A percentile compares a stretch with the other conserved stretches of the same genome.
Evolutionary conservation across 2,797 vertebrate species (phyloP).

Genomic region (Scyliorhinus canicula): DNA sequence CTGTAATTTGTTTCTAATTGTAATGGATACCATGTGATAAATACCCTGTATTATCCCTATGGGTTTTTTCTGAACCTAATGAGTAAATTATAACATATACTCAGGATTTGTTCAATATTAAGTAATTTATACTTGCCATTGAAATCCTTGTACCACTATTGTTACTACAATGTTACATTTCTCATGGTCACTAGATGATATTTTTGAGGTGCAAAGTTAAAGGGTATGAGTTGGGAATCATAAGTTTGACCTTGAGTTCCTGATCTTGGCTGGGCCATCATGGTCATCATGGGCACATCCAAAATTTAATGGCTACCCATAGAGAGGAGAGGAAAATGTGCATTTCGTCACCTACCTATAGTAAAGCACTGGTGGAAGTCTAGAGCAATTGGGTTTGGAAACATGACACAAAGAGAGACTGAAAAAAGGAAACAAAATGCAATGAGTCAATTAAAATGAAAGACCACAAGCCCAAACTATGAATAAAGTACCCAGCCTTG

Average conservation of each 20-base stretch:
- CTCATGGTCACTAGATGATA: not conserved
- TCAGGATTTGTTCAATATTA: not conserved
- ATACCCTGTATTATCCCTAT: not conserved
- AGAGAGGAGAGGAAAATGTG: not conserved
- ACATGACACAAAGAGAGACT: not conserved
- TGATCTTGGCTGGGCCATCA: not conserved
- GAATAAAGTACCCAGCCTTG: not conserved
- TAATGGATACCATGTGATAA: not conserved
- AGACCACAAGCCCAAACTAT: not conserved
- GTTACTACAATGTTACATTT: not conserved
- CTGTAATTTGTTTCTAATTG: not conserved
- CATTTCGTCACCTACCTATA: not conserved
- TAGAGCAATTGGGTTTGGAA: not conserved
- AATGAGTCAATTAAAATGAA: not conserved
- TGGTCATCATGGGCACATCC: not conserved
- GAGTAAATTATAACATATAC: not conserved
- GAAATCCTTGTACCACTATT: not conserved
- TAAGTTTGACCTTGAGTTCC: not conserved
- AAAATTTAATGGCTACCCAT: not conserved
- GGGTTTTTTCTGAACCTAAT: not conserved
- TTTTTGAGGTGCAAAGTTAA: not conserved
- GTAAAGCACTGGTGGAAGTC: not conserved
- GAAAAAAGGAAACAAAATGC: not conserved
- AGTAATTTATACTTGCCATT: not conserved
- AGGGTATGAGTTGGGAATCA: not conserved